Evolutionary conservation across 2,797 vertebrate genomes (phyloP), one percentile per base, ranked within the genome.

Genomic region (Periparus ater): DNA sequence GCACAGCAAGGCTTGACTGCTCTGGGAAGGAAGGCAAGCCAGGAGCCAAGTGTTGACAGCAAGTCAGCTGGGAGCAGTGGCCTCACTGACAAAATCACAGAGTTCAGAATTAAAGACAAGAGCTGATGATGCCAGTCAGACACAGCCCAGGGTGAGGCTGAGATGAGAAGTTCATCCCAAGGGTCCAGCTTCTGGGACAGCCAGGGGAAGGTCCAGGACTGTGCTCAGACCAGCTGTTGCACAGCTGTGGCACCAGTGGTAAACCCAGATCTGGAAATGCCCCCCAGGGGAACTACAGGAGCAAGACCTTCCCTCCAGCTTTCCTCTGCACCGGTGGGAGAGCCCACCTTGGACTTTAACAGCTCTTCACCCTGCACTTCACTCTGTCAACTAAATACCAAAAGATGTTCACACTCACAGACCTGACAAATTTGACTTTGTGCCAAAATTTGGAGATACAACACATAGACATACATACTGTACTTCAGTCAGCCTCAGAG

Each of bases 271-370:
- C 13, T 72, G 58, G 25, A 78, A 81, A 62, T 0, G 1, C 0
- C 6, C 30, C 12, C 25, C 2, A 0, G 0, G 9, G 8, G 4
- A 19, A 32, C 38, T 16, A 23, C 0, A 3, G 16, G 11, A 26
- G 2, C 16, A 75, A 67, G 48, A 38, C 13, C 34, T 81, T 68
- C 8, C 27, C 40, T 71, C 26, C n/a, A 67, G 38, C 27, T 87
- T 78, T 36, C 36, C 47, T 54, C n/a, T 55, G 40, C 21, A 44
- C 10, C 3, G 7, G 21, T 38, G 18, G 67, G 22, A 14, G 17
- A 51, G 23, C 18, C 36, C 51, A n/a, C 9, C 42, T n/a, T 48
- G 34, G 45, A 30, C 27, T 60, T 50, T 9, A 50, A 4, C 34
- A 66, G 38, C 55, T 68, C 25, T n/a, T 40, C 25, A 53, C 14